phyloP scores from a whole-genome alignment of 1,140 invertebrate genomes.

The Sycobia sp. region DNA sequence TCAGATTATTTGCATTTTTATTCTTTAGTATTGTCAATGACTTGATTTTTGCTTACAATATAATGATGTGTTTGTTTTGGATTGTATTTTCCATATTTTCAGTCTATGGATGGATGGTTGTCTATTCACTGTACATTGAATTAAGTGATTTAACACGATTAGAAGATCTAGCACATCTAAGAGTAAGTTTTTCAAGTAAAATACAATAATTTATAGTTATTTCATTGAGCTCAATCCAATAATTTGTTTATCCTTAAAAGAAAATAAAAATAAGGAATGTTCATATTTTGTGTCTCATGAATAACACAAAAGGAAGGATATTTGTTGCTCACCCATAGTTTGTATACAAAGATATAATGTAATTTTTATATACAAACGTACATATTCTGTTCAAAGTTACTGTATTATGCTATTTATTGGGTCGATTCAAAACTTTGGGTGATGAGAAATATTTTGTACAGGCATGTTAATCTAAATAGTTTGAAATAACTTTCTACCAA shows the following conservation, averaged over 20 bases:
- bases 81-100: conserved; percentile 73
- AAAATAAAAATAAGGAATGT: background rate
- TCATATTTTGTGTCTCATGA: too few species aligned
- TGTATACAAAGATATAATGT: background rate
- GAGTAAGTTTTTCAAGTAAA: conserved; percentile 67
- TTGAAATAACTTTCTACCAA: too few species aligned
- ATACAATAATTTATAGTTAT: background rate
- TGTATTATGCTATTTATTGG: too few species aligned
- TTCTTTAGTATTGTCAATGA: conserved; percentile 91
- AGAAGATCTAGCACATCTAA: conserved; percentile 88
- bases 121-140: conserved; percentile 89
- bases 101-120: conserved; percentile 83
- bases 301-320: too few species aligned
- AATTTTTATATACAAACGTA: too few species aligned
- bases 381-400: too few species aligned
- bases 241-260: too few species aligned
- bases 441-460: too few species aligned
- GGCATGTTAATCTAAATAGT: too few species aligned
- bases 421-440: too few species aligned
- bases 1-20: conserved; percentile 78
- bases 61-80: conserved; percentile 85
- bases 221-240: too few species aligned
- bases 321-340: too few species aligned
- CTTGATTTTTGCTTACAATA: conserved; percentile 88
- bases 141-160: conserved; percentile 84